Evolutionary conservation across 1,140 invertebrate genomes (phyloP), one percentile per base, ranked within the genome.

Genomic region (Pseudomyrmex flavicornis): DNA sequence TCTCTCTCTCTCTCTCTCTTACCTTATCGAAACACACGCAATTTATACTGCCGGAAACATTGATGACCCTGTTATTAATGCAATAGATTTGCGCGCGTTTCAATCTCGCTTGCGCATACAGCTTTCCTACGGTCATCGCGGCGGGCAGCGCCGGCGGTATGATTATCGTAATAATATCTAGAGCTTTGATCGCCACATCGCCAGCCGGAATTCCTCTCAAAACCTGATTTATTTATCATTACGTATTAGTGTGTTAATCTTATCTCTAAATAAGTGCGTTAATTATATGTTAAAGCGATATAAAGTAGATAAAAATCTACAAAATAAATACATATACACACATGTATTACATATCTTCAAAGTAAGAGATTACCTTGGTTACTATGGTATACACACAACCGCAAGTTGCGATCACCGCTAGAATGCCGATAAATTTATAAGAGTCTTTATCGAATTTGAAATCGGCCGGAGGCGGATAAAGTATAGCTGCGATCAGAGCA

Each of bases 1-100:
- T 58, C 54, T 17, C 54, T 56, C n/a, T 58, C 54, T 17, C 9
- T 61, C 20, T 35, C n/a, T 44, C 3, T 72, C 87, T 90, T 90
- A 98, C 98, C 97, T 99, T 99, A 94, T 99, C 99, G 94, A 99
- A 99, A 91, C 98, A 99, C 66, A 99, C 96, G 88, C 98, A 97
- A 94, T 99, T 98, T n/a, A 99, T 95, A 48, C 98, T 98, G 0
- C 99, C 99, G 86, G 97, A 97, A 17, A 99, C 97, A 91, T 99
- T 99, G 82, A 99, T 99, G 2, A 97, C 97, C 26, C 97, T 95
- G 0, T 99, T 98, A 85, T 98, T 98, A 66, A 99, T 99, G 89
- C 99, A 99, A 94, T 97, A 98, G 77, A 99, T 98, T 66, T 96
- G 95, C 5, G 96, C 95, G 20, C 95, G 95, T 91, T 97, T 97